Conservation (phyloP, 1,140 invertebrate species). For the Dendrolimus punctatus region DNA sequence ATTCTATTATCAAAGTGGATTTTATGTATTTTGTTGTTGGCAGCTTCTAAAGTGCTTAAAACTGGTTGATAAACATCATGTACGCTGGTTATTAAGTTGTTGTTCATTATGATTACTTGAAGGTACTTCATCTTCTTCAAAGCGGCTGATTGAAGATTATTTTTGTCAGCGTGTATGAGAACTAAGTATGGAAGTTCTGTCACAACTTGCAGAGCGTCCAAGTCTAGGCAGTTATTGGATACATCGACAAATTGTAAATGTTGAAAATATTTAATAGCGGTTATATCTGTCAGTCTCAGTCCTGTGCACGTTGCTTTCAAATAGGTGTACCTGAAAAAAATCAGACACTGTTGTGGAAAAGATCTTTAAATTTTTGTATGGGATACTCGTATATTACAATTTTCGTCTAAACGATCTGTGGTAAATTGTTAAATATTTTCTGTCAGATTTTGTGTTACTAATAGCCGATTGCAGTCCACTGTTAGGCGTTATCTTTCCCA, state of each 20-base stretch:
- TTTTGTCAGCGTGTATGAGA: slow-evolving; percentile 68
- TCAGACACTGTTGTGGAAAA: neutral
- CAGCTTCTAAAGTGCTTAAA: slow-evolving; percentile 67
- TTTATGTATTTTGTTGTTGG: slow-evolving; percentile 58
- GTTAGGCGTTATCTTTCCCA: too few species aligned
- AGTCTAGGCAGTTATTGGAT: slow-evolving; percentile 65
- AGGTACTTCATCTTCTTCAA: slow-evolving; percentile 69
- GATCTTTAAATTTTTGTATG: neutral
- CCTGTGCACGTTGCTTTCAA: slow-evolving; percentile 51
- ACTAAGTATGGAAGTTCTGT: slow-evolving; percentile 66
- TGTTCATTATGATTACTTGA: slow-evolving; percentile 70
- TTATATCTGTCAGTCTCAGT: slow-evolving; percentile 67
- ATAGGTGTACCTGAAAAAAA: slow-evolving; percentile 57
- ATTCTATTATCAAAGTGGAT: slow-evolving; percentile 44
- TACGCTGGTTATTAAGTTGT: slow-evolving; percentile 64
- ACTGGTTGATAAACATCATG: slow-evolving; percentile 68
- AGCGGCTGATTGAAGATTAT: slow-evolving; percentile 54
- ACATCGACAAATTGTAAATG: slow-evolving; percentile 72
- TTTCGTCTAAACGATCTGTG: too few species aligned
- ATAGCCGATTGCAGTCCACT: too few species aligned
- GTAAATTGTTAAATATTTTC: too few species aligned
- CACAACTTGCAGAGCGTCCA: slow-evolving; percentile 60
- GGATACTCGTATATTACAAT: too few species aligned
- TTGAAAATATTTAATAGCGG: slow-evolving; percentile 59
- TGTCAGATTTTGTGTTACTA: too few species aligned